These are phyloP conservation scores for Mus spicilegus DNA, from an alignment of 2,113 vertebrate genomes.

Conservation along the genomic window DNA sequence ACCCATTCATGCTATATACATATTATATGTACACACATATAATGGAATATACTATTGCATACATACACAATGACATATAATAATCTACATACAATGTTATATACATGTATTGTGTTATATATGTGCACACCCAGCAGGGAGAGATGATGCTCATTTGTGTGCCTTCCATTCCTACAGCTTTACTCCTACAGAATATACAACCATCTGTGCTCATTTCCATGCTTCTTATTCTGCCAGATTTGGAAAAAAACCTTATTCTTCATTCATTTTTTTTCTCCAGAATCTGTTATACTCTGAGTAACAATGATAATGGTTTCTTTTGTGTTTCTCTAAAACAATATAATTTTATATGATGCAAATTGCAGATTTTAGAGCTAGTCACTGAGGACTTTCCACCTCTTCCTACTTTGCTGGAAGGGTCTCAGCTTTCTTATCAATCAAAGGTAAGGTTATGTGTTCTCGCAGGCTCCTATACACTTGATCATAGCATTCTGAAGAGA, in stretches of 20 bases:
- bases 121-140: accelerated
- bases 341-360: background rate
- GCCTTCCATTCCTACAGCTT: background rate
- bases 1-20: background rate
- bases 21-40: background rate
- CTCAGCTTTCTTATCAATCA: background rate
- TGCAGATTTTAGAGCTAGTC: background rate
- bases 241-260: background rate
- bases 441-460: background rate
- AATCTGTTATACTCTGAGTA: background rate
- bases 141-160: no score
- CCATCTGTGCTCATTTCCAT: background rate
- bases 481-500: background rate
- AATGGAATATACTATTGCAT: background rate
- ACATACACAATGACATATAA: background rate
- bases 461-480: background rate
- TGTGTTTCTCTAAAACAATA: background rate
- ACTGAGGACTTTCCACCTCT: background rate
- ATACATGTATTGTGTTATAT: no score
- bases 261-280: background rate
- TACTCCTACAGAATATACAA: background rate
- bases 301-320: background rate
- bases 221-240: background rate
- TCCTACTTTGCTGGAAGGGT: background rate
- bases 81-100: background rate